Evolutionary conservation across 2,113 vertebrate species (phyloP), one percentile per base, ranked within the genome.

Genomic region (Salvelinus fontinalis): DNA sequence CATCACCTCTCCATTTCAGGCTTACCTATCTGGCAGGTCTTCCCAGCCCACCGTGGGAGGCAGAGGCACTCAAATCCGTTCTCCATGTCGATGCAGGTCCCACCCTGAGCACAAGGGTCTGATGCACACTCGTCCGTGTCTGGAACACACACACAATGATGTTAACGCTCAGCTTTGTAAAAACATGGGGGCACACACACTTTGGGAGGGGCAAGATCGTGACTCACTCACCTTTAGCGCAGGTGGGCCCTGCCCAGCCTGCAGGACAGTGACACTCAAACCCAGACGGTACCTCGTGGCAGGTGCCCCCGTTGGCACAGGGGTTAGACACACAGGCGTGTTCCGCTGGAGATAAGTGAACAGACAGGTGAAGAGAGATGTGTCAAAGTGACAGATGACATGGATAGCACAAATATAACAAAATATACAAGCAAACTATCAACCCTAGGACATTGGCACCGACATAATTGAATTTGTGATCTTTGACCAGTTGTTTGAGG

Each of bases 251-350:
- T 0, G 94, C 95, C 97, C 97, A 99, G 74, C 97, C 97, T 0
- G 94, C 85, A 0, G 96, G 96, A 86, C 97, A 99, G 85, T 95
- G 96, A 83, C 97, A 99, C 84, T 98, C 96, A 11, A 99, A 99
- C 49, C 96, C 95, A 0, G 95, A 93, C 0, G 94, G 92, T 77
- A 95, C 94, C 79, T 98, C 97, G 0, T 97, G 95, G 81, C 97
- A 99, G 5, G 94, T 95, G 62, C 97, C 97, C 60, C 96, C 95
- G 0, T 96, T 98, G 82, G 97, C 97, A 68, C 97, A 99, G 0
- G 97, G 97, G 87, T 97, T 96, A 72, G 97, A 99, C 70, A 95
- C 92, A 0, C 97, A 99, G 76, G 97, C 97, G 2, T 99, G 96
- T 73, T 98, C 96, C 0, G 96, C 97, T 97, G 78, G 76, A 78